Evolutionary conservation across 2,797 vertebrate genomes (phyloP).

Genomic region (Galago senegalensis): DNA sequence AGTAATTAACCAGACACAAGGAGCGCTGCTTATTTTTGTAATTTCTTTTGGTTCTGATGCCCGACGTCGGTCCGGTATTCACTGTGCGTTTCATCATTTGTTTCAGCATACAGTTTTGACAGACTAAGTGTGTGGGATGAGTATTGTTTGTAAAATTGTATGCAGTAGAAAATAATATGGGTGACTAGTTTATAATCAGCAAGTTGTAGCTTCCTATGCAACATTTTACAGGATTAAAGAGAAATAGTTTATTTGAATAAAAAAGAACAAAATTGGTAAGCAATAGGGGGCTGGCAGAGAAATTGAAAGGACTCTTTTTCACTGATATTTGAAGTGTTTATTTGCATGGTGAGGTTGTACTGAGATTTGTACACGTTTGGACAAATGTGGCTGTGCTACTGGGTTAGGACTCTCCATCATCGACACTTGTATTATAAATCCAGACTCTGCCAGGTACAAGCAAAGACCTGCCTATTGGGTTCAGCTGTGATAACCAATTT

Average conservation of each 20-base stretch:
- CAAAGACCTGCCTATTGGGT: not conserved
- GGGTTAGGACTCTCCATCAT: not conserved
- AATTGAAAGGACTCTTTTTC: not conserved
- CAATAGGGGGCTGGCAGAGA: not conserved
- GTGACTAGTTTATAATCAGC: not conserved
- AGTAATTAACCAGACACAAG: conserved; percentile 60
- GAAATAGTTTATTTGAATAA: not conserved
- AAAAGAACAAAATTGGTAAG: not conserved
- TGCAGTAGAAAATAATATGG: not conserved
- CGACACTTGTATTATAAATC: not conserved
- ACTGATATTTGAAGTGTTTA: not conserved
- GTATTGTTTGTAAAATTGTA: not conserved
- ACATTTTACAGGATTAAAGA: not conserved
- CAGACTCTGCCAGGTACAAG: not conserved
- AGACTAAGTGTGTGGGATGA: not conserved
- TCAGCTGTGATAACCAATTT: not conserved
- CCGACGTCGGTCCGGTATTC: not conserved
- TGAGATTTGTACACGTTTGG: not conserved
- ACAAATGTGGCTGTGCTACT: not conserved
- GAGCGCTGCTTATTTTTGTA: not conserved
- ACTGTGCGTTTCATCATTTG: not conserved
- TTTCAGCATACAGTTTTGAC: not conserved
- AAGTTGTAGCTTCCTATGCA: not conserved
- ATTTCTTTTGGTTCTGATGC: not conserved
- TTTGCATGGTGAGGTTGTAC: not conserved